Base-by-base conservation (phyloP, 2,888 invertebrate species). In the Orchestes rusci region DNA sequence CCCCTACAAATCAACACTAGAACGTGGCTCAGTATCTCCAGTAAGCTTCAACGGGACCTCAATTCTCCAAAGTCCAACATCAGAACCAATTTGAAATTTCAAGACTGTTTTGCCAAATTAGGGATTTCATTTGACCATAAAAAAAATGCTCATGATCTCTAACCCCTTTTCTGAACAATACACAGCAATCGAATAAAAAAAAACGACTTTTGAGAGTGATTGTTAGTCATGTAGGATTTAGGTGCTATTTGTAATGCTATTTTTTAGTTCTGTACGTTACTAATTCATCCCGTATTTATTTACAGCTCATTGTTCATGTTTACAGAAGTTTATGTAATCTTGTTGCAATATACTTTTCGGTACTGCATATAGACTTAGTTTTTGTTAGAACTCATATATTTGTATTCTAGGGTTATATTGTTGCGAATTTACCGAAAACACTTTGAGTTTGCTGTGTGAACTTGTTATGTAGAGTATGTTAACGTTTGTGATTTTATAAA, bases 401-500 rank as follows among this genome's bases (percentile, higher is more conserved):
- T 37, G 19, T 43, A 43, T 16, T 37, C 23, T 46, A 45, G 40
- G 18, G 13, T 29, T 43, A 37, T 48, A 42, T 45, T 40, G 43
- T 43, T 40, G 40, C 42, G 32, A 39, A 36, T 41, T 36, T 45
- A 30, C 17, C 35, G 16, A 35, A 44, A 38, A 28, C 40, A 38
- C 32, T 43, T 43, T 39, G 50, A 55, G 38, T 59, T 57, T 55
- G 57, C 61, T 64, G 66, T 67, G 67, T 68, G 67, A 66, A 45
- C 59, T 63, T 66, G 63, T 66, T 66, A 39, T 45, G 59, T 63
- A 58, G 59, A 64, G 63, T 64, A 67, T 64, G 68, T 68, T 68
- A 66, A 66, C 59, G 65, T 67, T 67, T 66, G 66, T 64, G 67
- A 67, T 68, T 68, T 67, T 67, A 65, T 67, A 68, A 62, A 64